Percentiles rank a stretch among this genome's conserved stretches.
Conservation (phyloP, 37 sponge, comb jelly and placozoan species). For the Eunapius fragilis region DNA sequence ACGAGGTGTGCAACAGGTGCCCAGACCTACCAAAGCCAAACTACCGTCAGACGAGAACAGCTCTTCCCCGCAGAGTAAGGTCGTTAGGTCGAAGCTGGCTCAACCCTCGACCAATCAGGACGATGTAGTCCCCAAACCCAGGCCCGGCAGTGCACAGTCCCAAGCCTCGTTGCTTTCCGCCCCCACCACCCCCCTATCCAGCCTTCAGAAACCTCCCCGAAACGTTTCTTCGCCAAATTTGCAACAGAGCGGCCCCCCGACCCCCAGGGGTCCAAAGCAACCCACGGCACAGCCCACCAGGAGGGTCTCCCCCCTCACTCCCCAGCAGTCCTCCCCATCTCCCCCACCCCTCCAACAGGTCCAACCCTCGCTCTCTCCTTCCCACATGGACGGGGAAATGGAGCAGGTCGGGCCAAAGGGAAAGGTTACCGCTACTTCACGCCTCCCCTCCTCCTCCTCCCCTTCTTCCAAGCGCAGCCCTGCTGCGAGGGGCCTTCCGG, state of each 20-base stretch:
- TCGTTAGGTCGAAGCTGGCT: neutral
- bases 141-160: neutral
- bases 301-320: neutral
- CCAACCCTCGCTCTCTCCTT: neutral
- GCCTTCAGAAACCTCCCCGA: neutral
- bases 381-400: neutral
- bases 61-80: slow-evolving; percentile 1
- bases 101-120: neutral
- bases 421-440: neutral
- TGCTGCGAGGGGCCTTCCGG: neutral
- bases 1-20: neutral
- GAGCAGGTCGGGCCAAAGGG: neutral
- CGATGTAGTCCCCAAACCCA: neutral
- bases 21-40: neutral
- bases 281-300: neutral
- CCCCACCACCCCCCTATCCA: neutral
- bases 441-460: neutral
- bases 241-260: neutral
- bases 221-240: neutral
- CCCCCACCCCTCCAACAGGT: neutral
- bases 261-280: neutral
- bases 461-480: neutral
- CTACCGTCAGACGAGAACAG: slow-evolving; percentile 11
- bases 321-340: neutral
- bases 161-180: too few species aligned